Percentiles rank a stretch among this genome's conserved stretches.
Evolutionary conservation across 2,797 vertebrate genomes (phyloP).

Genomic region (Chlorospingus flavigularis): DNA sequence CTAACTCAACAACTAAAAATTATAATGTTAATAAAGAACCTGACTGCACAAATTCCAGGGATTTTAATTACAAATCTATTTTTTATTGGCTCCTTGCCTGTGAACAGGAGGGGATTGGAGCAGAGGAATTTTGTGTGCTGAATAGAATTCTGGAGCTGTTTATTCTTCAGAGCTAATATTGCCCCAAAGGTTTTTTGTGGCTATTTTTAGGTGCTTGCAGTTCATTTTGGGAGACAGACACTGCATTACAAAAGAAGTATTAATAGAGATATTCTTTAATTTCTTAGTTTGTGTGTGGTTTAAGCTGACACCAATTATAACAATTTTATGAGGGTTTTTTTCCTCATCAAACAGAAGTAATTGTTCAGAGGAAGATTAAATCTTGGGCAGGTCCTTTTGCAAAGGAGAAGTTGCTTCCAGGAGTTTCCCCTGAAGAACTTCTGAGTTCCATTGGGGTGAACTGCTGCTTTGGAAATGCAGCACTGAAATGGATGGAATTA

Average conservation of each 20-base stretch:
- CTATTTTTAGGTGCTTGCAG: constrained; percentile 32
- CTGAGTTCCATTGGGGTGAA: background rate
- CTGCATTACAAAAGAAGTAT: background rate
- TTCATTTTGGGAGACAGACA: background rate
- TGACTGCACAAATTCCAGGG: background rate
- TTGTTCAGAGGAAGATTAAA: constrained; percentile 26
- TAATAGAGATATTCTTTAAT: background rate
- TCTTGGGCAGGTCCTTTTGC: background rate
- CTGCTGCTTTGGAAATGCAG: background rate
- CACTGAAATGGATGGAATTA: background rate
- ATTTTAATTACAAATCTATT: background rate
- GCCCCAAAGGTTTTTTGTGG: background rate
- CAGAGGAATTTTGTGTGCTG: background rate
- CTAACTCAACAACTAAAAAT: background rate
- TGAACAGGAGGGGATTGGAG: background rate
- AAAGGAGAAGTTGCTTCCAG: background rate
- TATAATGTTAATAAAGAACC: background rate
- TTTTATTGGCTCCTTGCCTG: background rate
- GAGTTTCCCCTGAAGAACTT: constrained; percentile 1
- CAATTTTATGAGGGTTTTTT: background rate
- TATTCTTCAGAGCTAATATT: background rate
- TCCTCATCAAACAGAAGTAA: background rate
- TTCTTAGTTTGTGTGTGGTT: constrained; percentile 6
- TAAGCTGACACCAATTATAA: background rate
- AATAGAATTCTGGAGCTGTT: background rate